Base-by-base conservation (phyloP, 2,113 vertebrate genomes). In the Chionodraco myersi region DNA sequence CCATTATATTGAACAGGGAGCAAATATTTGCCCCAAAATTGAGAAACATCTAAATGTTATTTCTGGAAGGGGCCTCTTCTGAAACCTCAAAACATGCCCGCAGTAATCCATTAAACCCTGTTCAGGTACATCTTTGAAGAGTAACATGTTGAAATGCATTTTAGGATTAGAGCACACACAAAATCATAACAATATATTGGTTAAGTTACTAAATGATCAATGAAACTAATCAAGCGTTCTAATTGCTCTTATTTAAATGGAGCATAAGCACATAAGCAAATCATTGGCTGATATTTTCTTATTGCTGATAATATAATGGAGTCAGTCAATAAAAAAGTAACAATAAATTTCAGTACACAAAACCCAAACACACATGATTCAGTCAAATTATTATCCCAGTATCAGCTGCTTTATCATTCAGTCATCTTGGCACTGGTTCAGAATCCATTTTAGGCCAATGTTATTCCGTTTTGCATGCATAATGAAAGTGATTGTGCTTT, bases 361-460 rank as follows among this genome's bases (percentile, higher is more conserved):
- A 60, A 36, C 5, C 18, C 14, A 49, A 21, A 14, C 49, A 60
- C 52, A 74, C 21, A 51, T 79, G n/a, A 75, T 63, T 41, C 36
- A 41, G 5, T n/a, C 30, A 57, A 3, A 34, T 34, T 4, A 49
- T 60, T 15, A 21, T 8, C 7, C 59, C 21, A 18, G 4, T 26
- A 15, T 57, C 21, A 26, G 52, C 36, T 10, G 3, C 66, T 56
- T 56, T 23, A 45, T 26, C 5, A 45, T 16, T 69, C 2, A 12
- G 13, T 63, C 56, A 30, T n/a, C 23, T 23, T n/a, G 3, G 5
- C 36, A 41, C 36, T 41, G 36, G 7, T 41, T 41, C 36, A 41
- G 36, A 41, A 45, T 12, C 5, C 5, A 21, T 54, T 54, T 53
- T 9, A 69, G 6, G 53, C 11, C 14, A 15, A 5, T 41, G 7